Evolutionary conservation across 2,888 invertebrate genomes (phyloP).

Genomic region (Patella pellucida): DNA sequence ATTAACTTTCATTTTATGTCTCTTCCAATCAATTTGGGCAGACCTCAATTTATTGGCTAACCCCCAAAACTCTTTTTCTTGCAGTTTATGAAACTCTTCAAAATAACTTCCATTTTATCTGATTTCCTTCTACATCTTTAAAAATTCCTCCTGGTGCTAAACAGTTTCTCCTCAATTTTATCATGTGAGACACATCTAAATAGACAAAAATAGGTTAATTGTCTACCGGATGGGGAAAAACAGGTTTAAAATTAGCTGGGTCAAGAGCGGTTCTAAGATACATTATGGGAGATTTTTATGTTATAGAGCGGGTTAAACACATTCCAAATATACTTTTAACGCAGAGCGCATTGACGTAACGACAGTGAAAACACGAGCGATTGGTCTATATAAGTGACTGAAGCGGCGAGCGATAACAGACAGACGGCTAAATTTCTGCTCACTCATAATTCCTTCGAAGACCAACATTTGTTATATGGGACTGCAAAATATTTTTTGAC

Average conservation of each 20-base stretch:
- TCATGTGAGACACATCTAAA: neutral
- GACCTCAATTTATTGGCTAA: neutral
- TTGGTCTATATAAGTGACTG: no score
- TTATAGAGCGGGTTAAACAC: no score
- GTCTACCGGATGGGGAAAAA: neutral
- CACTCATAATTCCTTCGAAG: no score
- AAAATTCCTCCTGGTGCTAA: neutral
- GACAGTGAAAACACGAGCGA: no score
- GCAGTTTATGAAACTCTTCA: neutral
- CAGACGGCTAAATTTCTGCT: no score
- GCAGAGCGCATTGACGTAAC: no score
- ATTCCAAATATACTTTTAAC: no score
- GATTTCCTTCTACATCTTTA: neutral
- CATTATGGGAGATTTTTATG: no score
- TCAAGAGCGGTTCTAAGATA: conserved; percentile 6
- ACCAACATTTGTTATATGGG: no score
- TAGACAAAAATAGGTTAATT: neutral
- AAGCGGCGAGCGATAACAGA: no score
- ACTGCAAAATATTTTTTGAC: no score
- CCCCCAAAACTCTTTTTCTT: neutral
- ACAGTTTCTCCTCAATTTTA: neutral
- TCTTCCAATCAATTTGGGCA: neutral
- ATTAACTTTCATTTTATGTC: neutral
- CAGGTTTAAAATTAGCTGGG: neutral
- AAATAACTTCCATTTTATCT: neutral